A percentile compares a stretch with the other conserved stretches of the same genome.
Conservation (phyloP, 2,113 vertebrate genomes). For the Ceyx margarethae region DNA sequence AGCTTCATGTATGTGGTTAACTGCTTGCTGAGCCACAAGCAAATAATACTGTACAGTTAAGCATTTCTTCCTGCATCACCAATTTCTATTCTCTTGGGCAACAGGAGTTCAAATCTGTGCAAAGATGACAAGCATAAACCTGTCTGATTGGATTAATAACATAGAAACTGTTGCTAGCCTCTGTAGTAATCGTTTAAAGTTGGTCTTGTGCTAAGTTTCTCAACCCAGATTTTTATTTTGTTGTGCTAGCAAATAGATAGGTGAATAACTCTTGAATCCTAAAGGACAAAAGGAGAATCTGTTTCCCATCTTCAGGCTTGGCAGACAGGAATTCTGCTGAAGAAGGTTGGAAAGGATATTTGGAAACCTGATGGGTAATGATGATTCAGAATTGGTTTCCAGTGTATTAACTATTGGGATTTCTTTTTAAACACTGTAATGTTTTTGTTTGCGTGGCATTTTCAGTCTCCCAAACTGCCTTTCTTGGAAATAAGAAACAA, state of each 20-base stretch:
- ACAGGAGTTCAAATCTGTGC: constrained; percentile 50
- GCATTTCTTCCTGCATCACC: constrained; percentile 56
- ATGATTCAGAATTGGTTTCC: background rate
- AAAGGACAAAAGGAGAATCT: background rate
- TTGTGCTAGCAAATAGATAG: background rate
- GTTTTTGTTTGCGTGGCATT: background rate
- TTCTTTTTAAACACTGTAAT: background rate
- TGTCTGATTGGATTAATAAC: constrained; percentile 37
- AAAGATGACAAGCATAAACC: constrained; percentile 13
- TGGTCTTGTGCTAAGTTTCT: constrained; percentile 5
- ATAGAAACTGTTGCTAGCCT: constrained; percentile 34
- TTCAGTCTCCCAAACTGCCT: background rate
- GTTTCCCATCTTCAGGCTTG: background rate
- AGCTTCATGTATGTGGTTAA: constrained; percentile 36
- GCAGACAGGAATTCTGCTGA: background rate
- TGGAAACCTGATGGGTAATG: background rate
- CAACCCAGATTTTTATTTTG: background rate
- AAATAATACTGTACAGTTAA: constrained; percentile 46
- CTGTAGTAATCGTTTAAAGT: constrained; percentile 10
- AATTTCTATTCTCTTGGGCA: constrained; percentile 55
- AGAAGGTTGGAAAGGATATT: background rate
- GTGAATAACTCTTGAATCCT: background rate
- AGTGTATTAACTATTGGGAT: background rate
- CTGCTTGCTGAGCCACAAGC: constrained; percentile 50
- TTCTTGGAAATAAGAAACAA: constrained; percentile 40